These are phyloP conservation scores for Conger conger DNA, from an alignment of 2,113 vertebrate species.

Conservation along the genomic window DNA sequence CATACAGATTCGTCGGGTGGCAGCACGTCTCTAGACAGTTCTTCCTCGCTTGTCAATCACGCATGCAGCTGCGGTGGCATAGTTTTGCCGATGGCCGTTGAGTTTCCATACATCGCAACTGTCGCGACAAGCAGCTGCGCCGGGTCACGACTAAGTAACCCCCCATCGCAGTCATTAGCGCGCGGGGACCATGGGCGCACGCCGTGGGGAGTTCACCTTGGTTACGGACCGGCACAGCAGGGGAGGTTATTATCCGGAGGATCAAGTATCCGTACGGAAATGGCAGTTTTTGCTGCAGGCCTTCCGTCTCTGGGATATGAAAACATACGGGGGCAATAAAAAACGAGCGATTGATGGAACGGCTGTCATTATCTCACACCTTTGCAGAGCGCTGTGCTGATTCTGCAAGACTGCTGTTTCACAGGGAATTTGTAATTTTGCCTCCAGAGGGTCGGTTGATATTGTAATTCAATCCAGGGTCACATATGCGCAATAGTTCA, in stretches of 20 bases:
- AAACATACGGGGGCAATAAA: neutral
- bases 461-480: neutral
- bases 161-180: slow-evolving; percentile 9
- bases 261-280: neutral
- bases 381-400: neutral
- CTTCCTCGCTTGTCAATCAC: slow-evolving; percentile 2
- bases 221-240: slow-evolving; percentile 17
- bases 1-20: neutral
- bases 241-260: neutral
- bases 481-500: neutral
- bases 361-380: neutral
- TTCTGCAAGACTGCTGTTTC: neutral
- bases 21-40: neutral
- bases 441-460: neutral
- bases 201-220: slow-evolving; percentile 26
- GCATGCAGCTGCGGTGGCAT: neutral
- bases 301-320: neutral
- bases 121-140: slow-evolving; percentile 29
- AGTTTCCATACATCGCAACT: slow-evolving; percentile 18
- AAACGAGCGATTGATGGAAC: neutral
- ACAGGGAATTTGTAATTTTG: neutral
- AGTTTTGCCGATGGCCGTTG: slow-evolving; percentile 7
- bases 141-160: slow-evolving; percentile 16
- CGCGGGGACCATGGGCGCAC: slow-evolving; percentile 15
- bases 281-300: neutral